phyloP scores from a whole-genome alignment of 2,797 vertebrate species.

The Chromobotia macracanthus region DNA sequence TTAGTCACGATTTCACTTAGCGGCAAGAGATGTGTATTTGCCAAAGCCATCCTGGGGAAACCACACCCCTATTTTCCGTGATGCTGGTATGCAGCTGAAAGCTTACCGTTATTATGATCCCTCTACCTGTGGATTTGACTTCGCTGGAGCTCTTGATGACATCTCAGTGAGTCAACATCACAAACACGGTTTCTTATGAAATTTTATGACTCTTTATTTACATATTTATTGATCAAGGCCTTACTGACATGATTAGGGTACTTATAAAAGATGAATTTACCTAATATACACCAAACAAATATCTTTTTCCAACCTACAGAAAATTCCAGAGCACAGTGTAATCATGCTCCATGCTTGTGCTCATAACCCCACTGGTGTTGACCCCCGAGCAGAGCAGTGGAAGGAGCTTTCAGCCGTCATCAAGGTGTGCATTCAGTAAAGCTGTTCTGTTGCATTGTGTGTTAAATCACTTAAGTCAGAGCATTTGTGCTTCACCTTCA shows the following conservation, averaged over 20 bases:
- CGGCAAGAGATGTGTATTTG: constrained; percentile 87
- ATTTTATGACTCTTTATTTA: not conserved
- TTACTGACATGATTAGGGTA: not conserved
- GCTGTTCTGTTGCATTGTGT: not conserved
- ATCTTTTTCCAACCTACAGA: constrained; percentile 71
- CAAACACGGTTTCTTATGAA: not conserved
- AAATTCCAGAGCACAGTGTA: constrained; percentile 93
- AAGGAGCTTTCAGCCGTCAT: constrained; percentile 86
- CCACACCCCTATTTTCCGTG: constrained; percentile 96
- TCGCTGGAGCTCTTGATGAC: constrained; percentile 90
- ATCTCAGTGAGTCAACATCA: constrained; percentile 85
- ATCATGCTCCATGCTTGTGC: constrained; percentile 95
- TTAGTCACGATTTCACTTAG: constrained; percentile 90
- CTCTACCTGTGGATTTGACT: constrained; percentile 94
- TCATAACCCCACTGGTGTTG: constrained; percentile 98
- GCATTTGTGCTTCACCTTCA: not conserved
- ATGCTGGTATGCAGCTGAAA: constrained; percentile 92
- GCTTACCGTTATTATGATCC: constrained; percentile 94
- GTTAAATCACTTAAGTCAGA: not conserved
- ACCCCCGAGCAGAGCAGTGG: constrained; percentile 93
- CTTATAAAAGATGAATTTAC: not conserved
- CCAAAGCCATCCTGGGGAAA: constrained; percentile 98
- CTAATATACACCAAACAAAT: not conserved
- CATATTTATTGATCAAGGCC: not conserved
- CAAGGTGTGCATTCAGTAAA: constrained; percentile 76